Conservation (phyloP, 2,113 vertebrate species). For the Mustelus asterias region DNA sequence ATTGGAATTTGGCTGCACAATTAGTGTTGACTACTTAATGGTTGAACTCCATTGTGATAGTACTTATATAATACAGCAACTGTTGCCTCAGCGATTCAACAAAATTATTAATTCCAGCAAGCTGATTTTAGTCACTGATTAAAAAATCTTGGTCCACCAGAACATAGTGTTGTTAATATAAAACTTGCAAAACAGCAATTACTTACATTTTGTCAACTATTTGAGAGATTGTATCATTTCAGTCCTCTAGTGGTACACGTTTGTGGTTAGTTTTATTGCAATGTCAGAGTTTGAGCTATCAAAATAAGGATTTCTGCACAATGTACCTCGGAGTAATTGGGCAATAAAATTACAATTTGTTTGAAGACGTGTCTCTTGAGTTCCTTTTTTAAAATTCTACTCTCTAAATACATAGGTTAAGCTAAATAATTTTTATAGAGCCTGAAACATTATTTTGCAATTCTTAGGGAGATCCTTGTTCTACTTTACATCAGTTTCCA, state of each 20-base stretch:
- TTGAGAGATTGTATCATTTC: too few species aligned
- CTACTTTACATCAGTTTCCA: neutral
- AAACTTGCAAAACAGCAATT: too few species aligned
- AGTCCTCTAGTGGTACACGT: too few species aligned
- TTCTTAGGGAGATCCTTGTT: neutral
- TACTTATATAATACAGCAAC: too few species aligned
- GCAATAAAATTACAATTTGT: neutral
- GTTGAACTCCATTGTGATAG: neutral
- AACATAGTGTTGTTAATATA: too few species aligned
- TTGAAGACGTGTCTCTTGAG: neutral
- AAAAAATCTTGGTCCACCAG: too few species aligned
- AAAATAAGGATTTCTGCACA: neutral
- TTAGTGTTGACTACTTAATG: neutral
- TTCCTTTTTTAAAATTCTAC: neutral
- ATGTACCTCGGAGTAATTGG: neutral
- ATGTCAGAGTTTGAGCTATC: neutral
- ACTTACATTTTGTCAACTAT: too few species aligned
- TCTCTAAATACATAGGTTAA: neutral
- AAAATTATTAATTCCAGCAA: too few species aligned
- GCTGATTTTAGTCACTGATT: too few species aligned
- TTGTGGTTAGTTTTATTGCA: too few species aligned
- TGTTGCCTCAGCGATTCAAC: too few species aligned
- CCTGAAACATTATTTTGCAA: neutral
- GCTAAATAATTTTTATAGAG: neutral
- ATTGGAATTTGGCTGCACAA: neutral